Percentiles rank a stretch among this genome's conserved stretches.
Conservation (phyloP, 2,113 vertebrate genomes). For the Neogobius melanostomus region DNA sequence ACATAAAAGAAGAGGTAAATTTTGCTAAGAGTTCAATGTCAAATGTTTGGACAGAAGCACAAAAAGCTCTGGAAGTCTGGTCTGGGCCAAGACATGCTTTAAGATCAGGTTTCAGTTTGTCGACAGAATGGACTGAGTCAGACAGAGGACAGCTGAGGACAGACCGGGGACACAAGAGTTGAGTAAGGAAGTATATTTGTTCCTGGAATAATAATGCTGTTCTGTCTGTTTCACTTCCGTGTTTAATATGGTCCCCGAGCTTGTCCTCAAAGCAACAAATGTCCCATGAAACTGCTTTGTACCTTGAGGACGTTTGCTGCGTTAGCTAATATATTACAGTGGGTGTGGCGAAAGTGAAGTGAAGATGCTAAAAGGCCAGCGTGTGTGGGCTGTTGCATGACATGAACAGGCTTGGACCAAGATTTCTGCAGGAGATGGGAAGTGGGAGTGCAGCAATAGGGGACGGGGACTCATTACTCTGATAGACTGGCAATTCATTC, state of each 20-base stretch:
- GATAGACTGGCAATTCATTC: constrained; percentile 50
- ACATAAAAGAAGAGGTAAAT: not conserved
- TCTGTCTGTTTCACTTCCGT: constrained; percentile 47
- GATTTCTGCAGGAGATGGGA: constrained; percentile 55
- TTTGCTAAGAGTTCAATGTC: constrained; percentile 17
- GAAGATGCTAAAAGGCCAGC: constrained; percentile 1
- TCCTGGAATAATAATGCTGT: constrained; percentile 53
- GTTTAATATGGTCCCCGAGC: constrained; percentile 42
- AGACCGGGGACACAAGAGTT: constrained; percentile 24
- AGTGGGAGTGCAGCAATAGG: constrained; percentile 52
- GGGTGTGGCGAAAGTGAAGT: constrained; percentile 26
- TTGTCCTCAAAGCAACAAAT: constrained; percentile 52
- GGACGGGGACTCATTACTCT: constrained; percentile 56
- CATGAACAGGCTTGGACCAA: constrained; percentile 43
- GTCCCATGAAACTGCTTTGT: constrained; percentile 33
- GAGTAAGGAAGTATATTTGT: constrained; percentile 37
- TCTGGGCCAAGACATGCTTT: constrained; percentile 15
- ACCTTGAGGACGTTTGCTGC: constrained; percentile 44
- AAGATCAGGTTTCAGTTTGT: constrained; percentile 40
- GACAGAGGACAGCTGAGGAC: constrained; percentile 47
- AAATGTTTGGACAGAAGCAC: not conserved
- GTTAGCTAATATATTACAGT: constrained; percentile 45
- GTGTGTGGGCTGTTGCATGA: constrained; percentile 18
- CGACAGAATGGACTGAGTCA: constrained; percentile 36
- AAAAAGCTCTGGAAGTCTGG: constrained; percentile 2